Conservation (phyloP, 2,888 invertebrate genomes). For the Apotomis turbidana region DNA sequence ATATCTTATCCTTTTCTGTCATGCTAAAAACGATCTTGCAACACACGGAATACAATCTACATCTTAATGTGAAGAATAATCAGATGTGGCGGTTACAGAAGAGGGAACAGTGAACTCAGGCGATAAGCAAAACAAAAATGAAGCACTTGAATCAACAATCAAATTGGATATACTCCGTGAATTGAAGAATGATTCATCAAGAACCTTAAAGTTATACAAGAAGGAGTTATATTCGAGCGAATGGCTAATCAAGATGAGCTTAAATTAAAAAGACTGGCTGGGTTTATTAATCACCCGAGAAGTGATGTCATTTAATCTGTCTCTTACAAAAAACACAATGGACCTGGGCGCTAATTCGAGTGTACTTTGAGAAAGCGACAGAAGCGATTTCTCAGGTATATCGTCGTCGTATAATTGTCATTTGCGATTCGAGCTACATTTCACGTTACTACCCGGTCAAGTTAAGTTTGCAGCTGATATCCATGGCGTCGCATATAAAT, state of each 20-base stretch:
- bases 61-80: not conserved
- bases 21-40: not conserved
- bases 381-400: too few relatives aligned
- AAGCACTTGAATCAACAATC: constrained; percentile 28
- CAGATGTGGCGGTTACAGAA: not conserved
- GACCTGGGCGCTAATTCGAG: not conserved
- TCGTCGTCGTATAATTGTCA: too few relatives aligned
- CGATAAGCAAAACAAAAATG: constrained; percentile 20
- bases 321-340: constrained; percentile 8
- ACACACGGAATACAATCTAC: not conserved
- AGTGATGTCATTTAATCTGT: constrained; percentile 27
- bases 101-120: not conserved
- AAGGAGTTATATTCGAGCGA: constrained; percentile 3
- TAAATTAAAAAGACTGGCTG: not conserved
- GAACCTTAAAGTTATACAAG: not conserved
- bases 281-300: constrained; percentile 16
- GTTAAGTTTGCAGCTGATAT: too few relatives aligned
- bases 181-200: constrained; percentile 8
- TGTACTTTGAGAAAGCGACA: too few relatives aligned
- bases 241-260: constrained; percentile 5
- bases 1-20: not conserved
- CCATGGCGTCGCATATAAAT: too few relatives aligned
- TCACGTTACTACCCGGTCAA: too few relatives aligned
- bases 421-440: too few relatives aligned
- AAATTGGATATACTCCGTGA: not conserved